phyloP scores from a whole-genome alignment of 2,888 invertebrate genomes.

The Serripes groenlandicus region DNA sequence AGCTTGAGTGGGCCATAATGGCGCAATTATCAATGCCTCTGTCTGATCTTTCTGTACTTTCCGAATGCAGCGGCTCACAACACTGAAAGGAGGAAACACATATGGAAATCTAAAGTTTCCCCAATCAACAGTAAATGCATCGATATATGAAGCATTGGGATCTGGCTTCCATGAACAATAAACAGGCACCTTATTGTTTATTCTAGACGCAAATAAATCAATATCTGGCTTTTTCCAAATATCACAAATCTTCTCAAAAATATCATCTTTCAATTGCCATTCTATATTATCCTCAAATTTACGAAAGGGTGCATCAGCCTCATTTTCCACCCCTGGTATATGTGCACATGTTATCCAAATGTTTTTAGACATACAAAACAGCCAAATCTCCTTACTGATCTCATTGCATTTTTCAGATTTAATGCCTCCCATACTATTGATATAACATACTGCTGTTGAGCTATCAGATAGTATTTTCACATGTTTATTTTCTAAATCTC shows the following conservation, averaged over 20 bases:
- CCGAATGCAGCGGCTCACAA: constrained; percentile 29
- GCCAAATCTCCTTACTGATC: constrained; percentile 39
- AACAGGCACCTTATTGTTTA: constrained; percentile 24
- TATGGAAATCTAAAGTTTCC: neutral
- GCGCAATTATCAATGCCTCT: constrained; percentile 7
- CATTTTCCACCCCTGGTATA: constrained; percentile 38
- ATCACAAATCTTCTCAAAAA: constrained; percentile 24
- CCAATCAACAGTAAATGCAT: constrained; percentile 55
- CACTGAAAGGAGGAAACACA: constrained; percentile 48
- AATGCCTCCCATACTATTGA: constrained; percentile 44
- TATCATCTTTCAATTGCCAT: constrained; percentile 42
- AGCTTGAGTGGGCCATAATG: constrained; percentile 30
- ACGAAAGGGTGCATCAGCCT: constrained; percentile 42
- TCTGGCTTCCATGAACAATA: constrained; percentile 51
- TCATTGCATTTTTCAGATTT: constrained; percentile 42
- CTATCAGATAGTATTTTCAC: constrained; percentile 37
- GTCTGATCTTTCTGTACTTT: constrained; percentile 26
- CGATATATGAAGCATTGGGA: constrained; percentile 27
- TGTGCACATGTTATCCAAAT: constrained; percentile 52
- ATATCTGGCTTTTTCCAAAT: constrained; percentile 16
- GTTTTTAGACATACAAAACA: constrained; percentile 27
- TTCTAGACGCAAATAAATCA: constrained; percentile 52
- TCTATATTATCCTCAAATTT: constrained; percentile 46
- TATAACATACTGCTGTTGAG: constrained; percentile 51
- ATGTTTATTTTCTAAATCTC: constrained; percentile 30